Percentiles rank a stretch among this genome's conserved stretches.
phyloP scores from a whole-genome alignment of 2,113 vertebrate genomes.

The Serinus canaria region DNA sequence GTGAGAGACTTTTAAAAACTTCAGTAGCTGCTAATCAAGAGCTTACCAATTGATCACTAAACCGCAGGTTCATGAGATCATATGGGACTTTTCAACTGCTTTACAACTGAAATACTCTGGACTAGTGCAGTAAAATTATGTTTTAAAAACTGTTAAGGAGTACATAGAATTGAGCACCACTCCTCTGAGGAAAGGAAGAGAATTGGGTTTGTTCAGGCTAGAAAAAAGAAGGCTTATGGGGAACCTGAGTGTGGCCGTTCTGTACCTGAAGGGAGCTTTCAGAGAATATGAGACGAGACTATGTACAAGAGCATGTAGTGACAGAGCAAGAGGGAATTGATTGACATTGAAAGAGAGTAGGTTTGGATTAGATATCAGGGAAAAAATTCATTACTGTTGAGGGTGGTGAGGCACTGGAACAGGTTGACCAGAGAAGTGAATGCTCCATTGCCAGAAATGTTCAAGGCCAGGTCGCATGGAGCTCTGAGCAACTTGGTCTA shows the following conservation, averaged over 20 bases:
- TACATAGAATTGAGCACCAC: not conserved
- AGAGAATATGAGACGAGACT: not conserved
- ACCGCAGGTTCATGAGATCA: not conserved
- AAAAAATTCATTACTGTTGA: not conserved
- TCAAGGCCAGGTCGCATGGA: not conserved
- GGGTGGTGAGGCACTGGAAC: not conserved
- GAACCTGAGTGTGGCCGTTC: not conserved
- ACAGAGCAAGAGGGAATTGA: not conserved
- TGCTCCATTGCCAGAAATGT: not conserved
- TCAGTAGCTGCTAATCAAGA: conserved; percentile 39
- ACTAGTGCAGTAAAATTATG: not conserved
- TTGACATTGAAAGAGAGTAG: not conserved
- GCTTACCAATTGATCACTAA: conserved; percentile 36
- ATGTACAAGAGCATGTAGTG: not conserved
- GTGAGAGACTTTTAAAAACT: conserved; percentile 31
- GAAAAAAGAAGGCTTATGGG: not conserved
- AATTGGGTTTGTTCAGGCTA: not conserved
- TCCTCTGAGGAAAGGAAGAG: not conserved
- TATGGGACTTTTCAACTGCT: not conserved
- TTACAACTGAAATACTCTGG: not conserved
- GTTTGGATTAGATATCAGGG: not conserved
- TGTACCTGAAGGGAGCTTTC: not conserved
- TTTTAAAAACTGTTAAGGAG: not conserved
- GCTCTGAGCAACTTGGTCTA: not conserved
- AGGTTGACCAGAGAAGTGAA: not conserved